A percentile compares a stretch with the other conserved stretches of the same genome.
Conservation (phyloP, 2,113 vertebrate genomes). For the Centropristis striata region DNA sequence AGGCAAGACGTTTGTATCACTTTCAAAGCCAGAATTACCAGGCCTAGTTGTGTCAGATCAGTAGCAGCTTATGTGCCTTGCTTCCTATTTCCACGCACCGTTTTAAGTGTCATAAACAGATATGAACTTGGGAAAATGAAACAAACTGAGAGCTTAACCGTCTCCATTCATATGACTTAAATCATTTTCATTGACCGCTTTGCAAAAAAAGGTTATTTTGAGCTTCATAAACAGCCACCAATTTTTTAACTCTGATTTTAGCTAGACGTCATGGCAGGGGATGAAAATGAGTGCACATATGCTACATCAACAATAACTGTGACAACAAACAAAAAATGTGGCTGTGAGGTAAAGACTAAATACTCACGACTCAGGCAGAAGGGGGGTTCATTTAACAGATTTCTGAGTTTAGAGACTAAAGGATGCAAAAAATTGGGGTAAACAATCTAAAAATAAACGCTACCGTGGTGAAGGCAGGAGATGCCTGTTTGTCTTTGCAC, state of each 20-base stretch:
- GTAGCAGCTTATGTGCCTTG: background rate
- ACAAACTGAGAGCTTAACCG: background rate
- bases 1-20: background rate
- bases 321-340: slow-evolving; percentile 49
- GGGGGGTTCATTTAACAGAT: slow-evolving; percentile 36
- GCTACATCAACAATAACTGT: slow-evolving; percentile 39
- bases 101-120: slow-evolving; percentile 4
- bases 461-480: background rate
- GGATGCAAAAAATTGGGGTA: slow-evolving; percentile 48
- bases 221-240: slow-evolving; percentile 25
- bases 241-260: slow-evolving; percentile 9
- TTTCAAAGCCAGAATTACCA: background rate
- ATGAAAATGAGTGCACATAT: slow-evolving; percentile 54
- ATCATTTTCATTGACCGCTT: background rate
- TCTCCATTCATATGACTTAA: slow-evolving; percentile 12
- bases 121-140: background rate
- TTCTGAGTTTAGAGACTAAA: slow-evolving; percentile 18
- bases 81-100: background rate
- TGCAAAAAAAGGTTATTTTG: background rate
- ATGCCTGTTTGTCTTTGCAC: background rate
- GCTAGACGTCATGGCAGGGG: slow-evolving; percentile 9
- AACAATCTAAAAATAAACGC: slow-evolving; percentile 56
- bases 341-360: slow-evolving; percentile 19
- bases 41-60: background rate
- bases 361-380: slow-evolving; percentile 36